Evolutionary conservation across 2,797 vertebrate species (phyloP), one percentile per base, ranked within the genome.

Genomic region (Lagodon rhomboides): DNA sequence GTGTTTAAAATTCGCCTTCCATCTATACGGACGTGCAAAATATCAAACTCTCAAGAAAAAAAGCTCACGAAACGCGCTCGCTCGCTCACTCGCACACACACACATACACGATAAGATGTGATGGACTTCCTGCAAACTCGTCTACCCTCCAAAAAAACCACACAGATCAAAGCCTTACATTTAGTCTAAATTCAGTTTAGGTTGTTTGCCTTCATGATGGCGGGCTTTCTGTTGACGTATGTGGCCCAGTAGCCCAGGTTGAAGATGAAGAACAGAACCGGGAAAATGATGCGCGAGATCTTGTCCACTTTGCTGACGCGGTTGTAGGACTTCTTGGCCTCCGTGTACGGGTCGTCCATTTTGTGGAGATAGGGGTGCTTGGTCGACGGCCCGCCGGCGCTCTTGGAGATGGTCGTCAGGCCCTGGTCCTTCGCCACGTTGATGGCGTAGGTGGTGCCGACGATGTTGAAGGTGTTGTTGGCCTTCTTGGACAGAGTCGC

Each of bases 221-320:
- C 94, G 0, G 98, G 97, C 91, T 98, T 98, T 83, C 98, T 96
- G 95, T 99, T 99, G 92, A 99, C 97, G 0, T 99, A 99, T 0
- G 98, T 99, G 69, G 97, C 98, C 98, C 98, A 99, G 94, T 99
- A 99, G 77, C 96, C 98, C 82, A 99, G 87, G 90, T 99, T 99
- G 93, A 99, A 99, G 92, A 99, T 98, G 91, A 98, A 98, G 93
- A 99, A 99, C 70, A 99, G 96, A 72, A 99, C 96, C 1, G 98
- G 98, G 92, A 99, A 99, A 90, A 99, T 96, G 74, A 99, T 99
- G 93, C 98, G 98, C 0, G 98, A 99, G 89, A 99, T 98, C 95
- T 99, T 99, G 96, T 99, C 98, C 93, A 99, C 98, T 95, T 97
- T 98, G 96, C 98, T 99, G 94, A 99, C 98, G 0, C 98, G 99